phyloP scores from a whole-genome alignment of 2,797 vertebrate species.

The Lepus townsendii region DNA sequence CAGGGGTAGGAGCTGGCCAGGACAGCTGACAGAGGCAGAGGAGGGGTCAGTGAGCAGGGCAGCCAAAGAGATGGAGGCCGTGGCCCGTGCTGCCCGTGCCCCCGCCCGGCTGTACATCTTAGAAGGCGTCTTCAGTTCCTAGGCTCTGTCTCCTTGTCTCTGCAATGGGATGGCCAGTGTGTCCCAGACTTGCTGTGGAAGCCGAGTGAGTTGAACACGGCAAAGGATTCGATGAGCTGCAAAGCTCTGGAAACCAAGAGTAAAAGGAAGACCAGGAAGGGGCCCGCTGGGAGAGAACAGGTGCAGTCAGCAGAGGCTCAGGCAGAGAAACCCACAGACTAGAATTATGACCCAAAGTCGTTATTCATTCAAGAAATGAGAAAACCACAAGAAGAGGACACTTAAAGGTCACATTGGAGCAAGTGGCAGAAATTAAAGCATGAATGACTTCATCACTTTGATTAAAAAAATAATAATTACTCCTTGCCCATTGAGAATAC shows the following conservation, averaged over 20 bases:
- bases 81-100: no score
- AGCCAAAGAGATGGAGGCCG: background rate
- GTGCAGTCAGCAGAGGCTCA: no score
- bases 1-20: background rate
- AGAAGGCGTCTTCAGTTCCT: no score
- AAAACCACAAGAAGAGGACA: background rate
- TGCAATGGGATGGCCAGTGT: no score
- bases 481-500: background rate
- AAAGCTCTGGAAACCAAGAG: no score
- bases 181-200: no score
- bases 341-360: background rate
- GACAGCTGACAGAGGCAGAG: background rate
- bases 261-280: background rate
- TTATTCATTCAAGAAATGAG: conserved; percentile 50
- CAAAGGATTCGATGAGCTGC: no score
- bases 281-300: no score
- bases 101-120: no score
- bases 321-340: no score
- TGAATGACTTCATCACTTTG: conserved; percentile 54
- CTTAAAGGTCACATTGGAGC: conserved; percentile 46
- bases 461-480: conserved; percentile 12
- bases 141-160: no score
- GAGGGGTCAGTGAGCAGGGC: background rate
- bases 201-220: no score
- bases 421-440: conserved; percentile 50